Evolutionary conservation across 2,888 invertebrate species (phyloP).

Genomic region (Sarcophaga caerulescens): DNA sequence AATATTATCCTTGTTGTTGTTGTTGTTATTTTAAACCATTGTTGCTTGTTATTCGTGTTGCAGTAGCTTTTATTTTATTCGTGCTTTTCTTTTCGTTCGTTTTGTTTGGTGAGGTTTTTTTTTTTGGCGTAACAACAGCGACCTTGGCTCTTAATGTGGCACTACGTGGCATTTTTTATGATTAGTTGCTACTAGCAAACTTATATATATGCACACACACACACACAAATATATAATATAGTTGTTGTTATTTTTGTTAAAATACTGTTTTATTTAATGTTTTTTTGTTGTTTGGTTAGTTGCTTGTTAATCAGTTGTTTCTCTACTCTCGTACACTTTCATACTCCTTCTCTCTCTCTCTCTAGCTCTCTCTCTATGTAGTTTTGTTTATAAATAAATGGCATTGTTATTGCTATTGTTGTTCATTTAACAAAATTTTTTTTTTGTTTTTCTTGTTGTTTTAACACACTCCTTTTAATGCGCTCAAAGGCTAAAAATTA

Average conservation of each 20-base stretch:
- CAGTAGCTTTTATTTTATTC: constrained; percentile 12
- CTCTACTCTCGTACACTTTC: not conserved
- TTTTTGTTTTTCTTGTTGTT: constrained; percentile 17
- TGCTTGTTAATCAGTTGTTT: constrained; percentile 23
- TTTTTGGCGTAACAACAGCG: constrained; percentile 48
- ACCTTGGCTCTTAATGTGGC: constrained; percentile 67
- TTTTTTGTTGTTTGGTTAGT: constrained; percentile 14
- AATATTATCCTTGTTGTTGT: not conserved
- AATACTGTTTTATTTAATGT: constrained; percentile 1
- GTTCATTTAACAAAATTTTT: not conserved
- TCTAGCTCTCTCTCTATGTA: not conserved
- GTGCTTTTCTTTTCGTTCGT: not conserved
- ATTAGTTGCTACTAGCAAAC: constrained; percentile 52
- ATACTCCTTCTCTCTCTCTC: not conserved
- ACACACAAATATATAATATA: not conserved
- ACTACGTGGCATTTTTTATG: constrained; percentile 64
- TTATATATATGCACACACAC: no score
- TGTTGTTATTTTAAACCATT: constrained; percentile 41
- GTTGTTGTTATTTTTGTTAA: not conserved
- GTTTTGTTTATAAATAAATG: not conserved
- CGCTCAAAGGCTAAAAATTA: constrained; percentile 45
- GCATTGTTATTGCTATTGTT: constrained; percentile 26
- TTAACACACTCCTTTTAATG: not conserved
- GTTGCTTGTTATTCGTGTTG: constrained; percentile 33
- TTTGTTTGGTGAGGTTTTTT: not conserved